Evolutionary conservation across 2,113 vertebrate species (phyloP), one percentile per base, ranked within the genome.

Genomic region (Strix uralensis): DNA sequence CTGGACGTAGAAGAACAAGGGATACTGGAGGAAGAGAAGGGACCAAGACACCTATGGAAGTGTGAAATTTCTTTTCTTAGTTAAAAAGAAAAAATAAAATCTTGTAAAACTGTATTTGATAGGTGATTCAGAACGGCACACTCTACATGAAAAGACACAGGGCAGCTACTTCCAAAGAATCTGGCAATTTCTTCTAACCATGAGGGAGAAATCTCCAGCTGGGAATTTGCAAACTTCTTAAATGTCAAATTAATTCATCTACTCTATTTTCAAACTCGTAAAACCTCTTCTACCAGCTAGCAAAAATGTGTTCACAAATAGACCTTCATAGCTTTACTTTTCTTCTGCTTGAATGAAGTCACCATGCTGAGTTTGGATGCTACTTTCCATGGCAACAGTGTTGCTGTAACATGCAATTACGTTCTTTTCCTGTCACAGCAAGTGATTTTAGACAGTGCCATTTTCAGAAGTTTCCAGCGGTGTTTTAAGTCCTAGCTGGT

Each of bases 331-430:
- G 81, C 67, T 91, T 63, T 57, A 47, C 71, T 91, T 69, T 65
- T 54, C 42, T 96, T 87, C 91, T 92, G 93, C 96, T 81, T 90
- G 84, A 95, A 49, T 71, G 74, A 91, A 96, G 87, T n/a, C 63
- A 59, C 59, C 85, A 81, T 42, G 74, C 94, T 92, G 94, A 95
- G 94, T 65, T 74, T 91, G 67, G 95, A 91, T 95, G 93, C 87
- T 78, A n/a, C 69, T 95, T 94, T 59, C 96, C 96, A 95, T 90
- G 74, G 92, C 81, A 97, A 97, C 91, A 34, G 74, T 13, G 34
- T 51, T 90, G 87, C 73, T 82, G 69, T 72, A 95, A 94, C 73
- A 87, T 70, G 82, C 86, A 77, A 61, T 80, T 77, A 89, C 3
- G 0, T 80, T 94, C 84, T 79, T 86, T 71, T 96, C 81, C 89